A percentile compares a stretch with the other conserved stretches of the same genome.
Evolutionary conservation across 2,888 invertebrate species (phyloP).

Genomic region (Trachelus troglodyta): DNA sequence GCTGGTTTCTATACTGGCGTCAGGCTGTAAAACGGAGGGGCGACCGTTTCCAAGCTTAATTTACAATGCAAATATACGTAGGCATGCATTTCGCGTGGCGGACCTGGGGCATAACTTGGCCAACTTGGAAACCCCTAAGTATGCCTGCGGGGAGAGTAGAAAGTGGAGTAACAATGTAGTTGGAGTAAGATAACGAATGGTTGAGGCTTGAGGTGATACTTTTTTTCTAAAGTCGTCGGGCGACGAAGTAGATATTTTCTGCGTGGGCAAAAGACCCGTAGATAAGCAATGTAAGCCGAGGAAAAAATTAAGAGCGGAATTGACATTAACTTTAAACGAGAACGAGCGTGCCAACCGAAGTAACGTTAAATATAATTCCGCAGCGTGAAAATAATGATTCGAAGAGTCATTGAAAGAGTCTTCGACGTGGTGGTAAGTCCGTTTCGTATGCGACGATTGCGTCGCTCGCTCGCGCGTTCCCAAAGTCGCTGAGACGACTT

Average conservation of each 20-base stretch:
- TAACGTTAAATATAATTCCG: not conserved
- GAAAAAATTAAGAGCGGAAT: not conserved
- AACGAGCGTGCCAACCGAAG: not conserved
- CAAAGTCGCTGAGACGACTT: not conserved
- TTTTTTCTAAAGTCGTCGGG: not conserved
- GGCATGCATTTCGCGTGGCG: not conserved
- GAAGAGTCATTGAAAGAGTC: not conserved
- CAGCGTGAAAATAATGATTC: not conserved
- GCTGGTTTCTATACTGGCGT: constrained; percentile 29
- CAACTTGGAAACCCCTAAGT: not conserved
- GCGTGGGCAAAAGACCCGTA: not conserved
- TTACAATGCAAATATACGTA: constrained; percentile 46
- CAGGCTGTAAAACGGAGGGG: constrained; percentile 13
- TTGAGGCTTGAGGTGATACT: not conserved
- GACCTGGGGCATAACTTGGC: not conserved
- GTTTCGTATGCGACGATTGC: not conserved
- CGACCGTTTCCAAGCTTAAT: constrained; percentile 40
- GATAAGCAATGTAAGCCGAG: not conserved
- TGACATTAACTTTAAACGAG: not conserved
- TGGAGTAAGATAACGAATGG: not conserved
- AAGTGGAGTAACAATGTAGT: not conserved
- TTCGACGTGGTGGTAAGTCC: not conserved
- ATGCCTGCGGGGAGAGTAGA: not conserved
- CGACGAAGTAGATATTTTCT: not conserved
- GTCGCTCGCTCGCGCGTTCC: not conserved